Evolutionary conservation across 1,140 invertebrate species (phyloP).

Genomic region (Drosophila suzukii): DNA sequence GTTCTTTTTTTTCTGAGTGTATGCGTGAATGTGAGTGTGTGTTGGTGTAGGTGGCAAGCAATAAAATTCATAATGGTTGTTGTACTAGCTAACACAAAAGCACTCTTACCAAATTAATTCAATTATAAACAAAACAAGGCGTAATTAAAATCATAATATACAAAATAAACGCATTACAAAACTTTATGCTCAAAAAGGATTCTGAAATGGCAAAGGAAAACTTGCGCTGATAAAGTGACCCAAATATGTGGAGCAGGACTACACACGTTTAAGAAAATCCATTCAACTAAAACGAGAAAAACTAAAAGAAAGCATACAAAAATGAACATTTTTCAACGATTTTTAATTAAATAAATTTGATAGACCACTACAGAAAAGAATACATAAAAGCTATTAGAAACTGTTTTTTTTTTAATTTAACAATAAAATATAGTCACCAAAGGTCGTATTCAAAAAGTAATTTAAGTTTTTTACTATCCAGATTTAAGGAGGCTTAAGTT

Average conservation of each 20-base stretch:
- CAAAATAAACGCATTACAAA: not conserved
- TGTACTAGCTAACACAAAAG: constrained; percentile 22
- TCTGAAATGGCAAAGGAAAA: constrained; percentile 23
- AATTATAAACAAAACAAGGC: constrained; percentile 8
- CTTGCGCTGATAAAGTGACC: constrained; percentile 43
- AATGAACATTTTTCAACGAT: not conserved
- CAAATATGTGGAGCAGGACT: constrained; percentile 30
- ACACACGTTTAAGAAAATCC: constrained; percentile 14
- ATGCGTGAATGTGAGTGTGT: not conserved
- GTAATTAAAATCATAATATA: not conserved
- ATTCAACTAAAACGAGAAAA: not conserved
- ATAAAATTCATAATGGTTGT: constrained; percentile 51
- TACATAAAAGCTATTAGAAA: not conserved
- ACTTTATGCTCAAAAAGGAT: not conserved
- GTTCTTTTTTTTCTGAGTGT: constrained; percentile 22
- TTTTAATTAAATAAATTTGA: not conserved
- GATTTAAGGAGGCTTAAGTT: not conserved
- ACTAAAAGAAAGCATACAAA: not conserved
- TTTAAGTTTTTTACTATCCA: not conserved
- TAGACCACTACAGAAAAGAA: not conserved
- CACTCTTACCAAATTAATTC: constrained; percentile 25
- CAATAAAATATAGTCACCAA: not conserved
- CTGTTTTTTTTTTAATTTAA: not conserved
- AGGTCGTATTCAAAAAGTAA: too few relatives aligned
- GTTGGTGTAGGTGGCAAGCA: constrained; percentile 30